phyloP scores from a whole-genome alignment of 2,888 invertebrate species.

The Leucophora obtusa region DNA sequence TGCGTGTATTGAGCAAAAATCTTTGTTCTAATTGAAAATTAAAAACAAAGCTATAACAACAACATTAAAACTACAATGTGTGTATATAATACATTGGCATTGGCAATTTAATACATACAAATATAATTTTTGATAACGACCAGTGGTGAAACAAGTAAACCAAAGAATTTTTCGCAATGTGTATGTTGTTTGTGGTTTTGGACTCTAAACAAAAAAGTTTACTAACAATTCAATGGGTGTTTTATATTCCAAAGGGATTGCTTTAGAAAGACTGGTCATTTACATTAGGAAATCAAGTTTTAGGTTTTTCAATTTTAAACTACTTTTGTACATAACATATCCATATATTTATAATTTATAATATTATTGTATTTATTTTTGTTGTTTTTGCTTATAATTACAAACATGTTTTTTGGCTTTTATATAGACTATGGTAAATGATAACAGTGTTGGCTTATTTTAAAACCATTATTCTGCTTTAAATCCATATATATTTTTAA shows the following conservation, averaged over 20 bases:
- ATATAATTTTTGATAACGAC: conserved; percentile 46
- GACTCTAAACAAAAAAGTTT: background rate
- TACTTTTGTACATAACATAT: background rate
- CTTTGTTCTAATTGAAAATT: conserved; percentile 49
- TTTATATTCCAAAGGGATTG: background rate
- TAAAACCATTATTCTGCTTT: background rate
- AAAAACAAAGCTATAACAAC: conserved; percentile 14
- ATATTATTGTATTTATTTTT: background rate
- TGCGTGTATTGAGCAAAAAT: conserved; percentile 11
- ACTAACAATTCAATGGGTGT: background rate
- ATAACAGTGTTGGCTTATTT: no score
- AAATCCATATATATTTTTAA: background rate
- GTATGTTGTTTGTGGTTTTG: conserved; percentile 6
- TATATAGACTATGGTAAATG: no score
- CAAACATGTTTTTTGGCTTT: background rate
- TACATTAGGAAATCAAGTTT: background rate
- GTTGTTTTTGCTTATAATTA: background rate
- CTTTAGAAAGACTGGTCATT: background rate
- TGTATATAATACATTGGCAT: conserved; percentile 24
- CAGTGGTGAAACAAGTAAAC: conserved; percentile 37
- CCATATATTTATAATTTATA: no score
- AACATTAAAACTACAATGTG: background rate
- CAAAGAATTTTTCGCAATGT: conserved; percentile 12
- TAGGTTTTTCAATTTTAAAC: background rate
- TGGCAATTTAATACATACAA: conserved; percentile 29